Base-by-base conservation (phyloP, 2,888 invertebrate genomes). In the Latrodectus hesperus region DNA sequence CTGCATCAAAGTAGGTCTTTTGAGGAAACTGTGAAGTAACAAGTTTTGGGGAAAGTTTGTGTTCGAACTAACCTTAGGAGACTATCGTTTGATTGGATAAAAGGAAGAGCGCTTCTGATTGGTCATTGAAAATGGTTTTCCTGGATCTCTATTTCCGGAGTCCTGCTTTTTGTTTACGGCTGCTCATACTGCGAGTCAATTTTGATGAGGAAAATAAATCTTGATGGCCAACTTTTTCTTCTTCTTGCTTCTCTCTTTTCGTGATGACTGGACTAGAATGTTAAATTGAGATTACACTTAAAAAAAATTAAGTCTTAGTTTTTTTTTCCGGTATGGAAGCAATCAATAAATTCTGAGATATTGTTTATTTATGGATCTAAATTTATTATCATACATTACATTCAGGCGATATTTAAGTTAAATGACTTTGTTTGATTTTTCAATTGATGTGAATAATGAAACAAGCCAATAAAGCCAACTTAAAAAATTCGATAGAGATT, bases 121-220 rank as follows among this genome's bases (percentile, higher is more conserved):
- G 82, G 82, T 75, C 75, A 70, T 75, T 75, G 75, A 82, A 82
- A 82, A 82, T 82, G 82, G 68, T 82, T 82, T 82, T 82, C 55
- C 75, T 75, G 82, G 68, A 82, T 75, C 82, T 82, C 82, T 75
- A 76, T 76, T 82, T 82, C 82, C 75, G 82, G 75, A 82, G 49
- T 68, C 49, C 14, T 38, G 60, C 26, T 68, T 72, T 55, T 49
- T 74, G 60, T 82, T 75, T 60, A 9, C 53, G 38, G 74, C 68
- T 60, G 51, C 51, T 72, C 80, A 72, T 79, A 79, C 49, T 68
- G 70, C 55, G 75, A 74, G 75, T 75, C 75, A 82, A 64, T 82
- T 76, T 17, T 82, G 82, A 82, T 75, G 82, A 82, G 75, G 60
- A 26, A 17, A 60, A 53, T 75, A 75, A 60, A 49, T 60, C 60